Percentiles rank a stretch among this genome's conserved stretches.
phyloP scores from a whole-genome alignment of 2,113 vertebrate species.

The Pao palembangensis region DNA sequence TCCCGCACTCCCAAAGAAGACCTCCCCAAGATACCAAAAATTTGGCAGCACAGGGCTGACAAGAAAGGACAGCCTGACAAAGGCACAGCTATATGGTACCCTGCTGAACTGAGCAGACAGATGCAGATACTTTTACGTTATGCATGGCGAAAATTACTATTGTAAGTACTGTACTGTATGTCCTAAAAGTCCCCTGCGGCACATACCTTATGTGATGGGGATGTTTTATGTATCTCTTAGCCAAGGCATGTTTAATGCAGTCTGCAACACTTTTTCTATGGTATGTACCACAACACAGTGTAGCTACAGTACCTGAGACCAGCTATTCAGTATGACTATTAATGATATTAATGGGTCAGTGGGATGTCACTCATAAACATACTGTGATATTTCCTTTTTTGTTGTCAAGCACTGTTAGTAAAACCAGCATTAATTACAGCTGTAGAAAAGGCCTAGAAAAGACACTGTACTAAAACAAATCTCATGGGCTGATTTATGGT shows the following conservation, averaged over 20 bases:
- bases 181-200: conserved; percentile 41
- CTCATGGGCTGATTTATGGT: conserved; percentile 29
- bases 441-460: conserved; percentile 35
- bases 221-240: conserved; percentile 66
- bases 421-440: conserved; percentile 46
- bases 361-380: conserved; percentile 6
- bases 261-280: conserved; percentile 54
- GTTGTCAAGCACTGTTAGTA: conserved; percentile 31
- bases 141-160: conserved; percentile 61
- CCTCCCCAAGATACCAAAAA: conserved; percentile 85
- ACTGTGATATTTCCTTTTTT: conserved; percentile 32
- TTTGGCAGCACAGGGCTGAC: conserved; percentile 87
- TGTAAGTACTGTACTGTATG: conserved; percentile 51
- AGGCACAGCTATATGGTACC: conserved; percentile 96
- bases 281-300: conserved; percentile 40
- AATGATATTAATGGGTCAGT: conserved; percentile 20
- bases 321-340: conserved; percentile 40
- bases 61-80: conserved; percentile 95
- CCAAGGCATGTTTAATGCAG: conserved; percentile 67
- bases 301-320: conserved; percentile 44
- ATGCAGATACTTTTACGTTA: conserved; percentile 32
- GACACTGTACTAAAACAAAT: conserved; percentile 22
- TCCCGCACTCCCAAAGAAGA: conserved; percentile 76
- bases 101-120: conserved; percentile 83
- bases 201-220: conserved; percentile 44